Evolutionary conservation across 2,888 invertebrate genomes (phyloP), one percentile per base, ranked within the genome.

Genomic region (Tachina lurida): DNA sequence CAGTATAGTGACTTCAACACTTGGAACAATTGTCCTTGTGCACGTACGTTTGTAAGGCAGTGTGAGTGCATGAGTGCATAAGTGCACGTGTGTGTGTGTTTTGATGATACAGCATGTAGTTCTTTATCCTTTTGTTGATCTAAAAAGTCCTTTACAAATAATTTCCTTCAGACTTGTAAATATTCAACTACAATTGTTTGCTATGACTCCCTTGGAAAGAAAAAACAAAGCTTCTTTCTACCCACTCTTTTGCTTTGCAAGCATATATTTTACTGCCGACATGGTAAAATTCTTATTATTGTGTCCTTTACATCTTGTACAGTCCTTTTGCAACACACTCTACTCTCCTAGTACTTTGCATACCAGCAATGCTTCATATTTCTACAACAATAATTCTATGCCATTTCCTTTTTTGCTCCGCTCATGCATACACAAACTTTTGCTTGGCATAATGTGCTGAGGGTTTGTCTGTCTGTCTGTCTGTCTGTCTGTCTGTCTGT

Each of bases 91-190:
- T 71, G 45, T 62, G 39, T 10, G 22, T 67, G 2, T 60, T 13
- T 45, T 54, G 54, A 12, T 7, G 10, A 17, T 54, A 15, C 52
- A 52, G n/a, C n/a, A 54, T 31, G 49, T 67, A 63, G 41, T 22
- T 58, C 60, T 60, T 15, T 49, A 76, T 78, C 43, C 54, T 68
- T 80, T 70, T 86, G 58, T 71, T 76, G 47, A 63, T 19, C 58
- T 3, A 76, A 79, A 31, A 76, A 86, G 83, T 86, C 86, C 86
- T 86, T 86, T 83, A 76, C 86, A 86, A 83, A 86, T 76, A 83
- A 83, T 80, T 79, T 86, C 83, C 67, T 83, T 82, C 79, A 82
- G 79, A 71, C 67, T 79, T 82, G 58, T 60, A 71, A 82, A 83
- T 79, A 71, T 76, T 83, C 19, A 77, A 83, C 60, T 76, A 67